phyloP scores from a whole-genome alignment of 2,113 vertebrate species.

The Lipophrys pholis region DNA sequence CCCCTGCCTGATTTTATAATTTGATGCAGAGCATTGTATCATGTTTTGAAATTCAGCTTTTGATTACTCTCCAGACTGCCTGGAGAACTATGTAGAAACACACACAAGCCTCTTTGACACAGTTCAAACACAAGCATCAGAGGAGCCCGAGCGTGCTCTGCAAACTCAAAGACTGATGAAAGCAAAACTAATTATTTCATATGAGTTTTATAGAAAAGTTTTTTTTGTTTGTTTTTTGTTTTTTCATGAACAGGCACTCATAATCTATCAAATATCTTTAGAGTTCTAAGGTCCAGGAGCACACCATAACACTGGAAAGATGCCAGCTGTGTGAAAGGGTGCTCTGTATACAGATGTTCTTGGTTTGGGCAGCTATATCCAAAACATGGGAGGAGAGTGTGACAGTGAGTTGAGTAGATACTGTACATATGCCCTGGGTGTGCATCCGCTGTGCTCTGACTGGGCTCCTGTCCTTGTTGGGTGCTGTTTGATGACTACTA shows the following conservation, averaged over 20 bases:
- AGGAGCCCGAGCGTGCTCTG: conserved; percentile 38
- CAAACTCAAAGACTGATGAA: conserved; percentile 34
- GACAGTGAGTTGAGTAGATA: conserved; percentile 70
- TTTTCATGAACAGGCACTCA: conserved; percentile 51
- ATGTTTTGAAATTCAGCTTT: conserved; percentile 5
- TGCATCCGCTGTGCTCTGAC: conserved; percentile 57
- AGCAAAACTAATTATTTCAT: conserved; percentile 77
- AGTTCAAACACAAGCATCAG: conserved; percentile 15
- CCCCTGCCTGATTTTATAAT: not conserved
- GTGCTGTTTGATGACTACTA: conserved; percentile 77
- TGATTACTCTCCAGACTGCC: too few species aligned
- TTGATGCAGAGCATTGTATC: not conserved
- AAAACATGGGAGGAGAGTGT: conserved; percentile 73
- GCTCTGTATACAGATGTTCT: conserved; percentile 70
- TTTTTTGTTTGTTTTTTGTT: too few species aligned
- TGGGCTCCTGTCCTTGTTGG: conserved; percentile 86
- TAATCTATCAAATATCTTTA: conserved; percentile 65
- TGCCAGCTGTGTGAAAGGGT: conserved; percentile 64
- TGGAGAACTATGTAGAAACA: not conserved
- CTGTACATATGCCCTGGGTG: conserved; percentile 63
- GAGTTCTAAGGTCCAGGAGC: conserved; percentile 56
- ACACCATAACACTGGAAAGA: conserved; percentile 68
- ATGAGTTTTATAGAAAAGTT: conserved; percentile 26
- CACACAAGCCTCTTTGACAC: not conserved
- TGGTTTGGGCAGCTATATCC: conserved; percentile 75